These are phyloP conservation scores for Phalanger gymnotis DNA, from an alignment of 2,797 vertebrate genomes.

Conservation along the genomic window DNA sequence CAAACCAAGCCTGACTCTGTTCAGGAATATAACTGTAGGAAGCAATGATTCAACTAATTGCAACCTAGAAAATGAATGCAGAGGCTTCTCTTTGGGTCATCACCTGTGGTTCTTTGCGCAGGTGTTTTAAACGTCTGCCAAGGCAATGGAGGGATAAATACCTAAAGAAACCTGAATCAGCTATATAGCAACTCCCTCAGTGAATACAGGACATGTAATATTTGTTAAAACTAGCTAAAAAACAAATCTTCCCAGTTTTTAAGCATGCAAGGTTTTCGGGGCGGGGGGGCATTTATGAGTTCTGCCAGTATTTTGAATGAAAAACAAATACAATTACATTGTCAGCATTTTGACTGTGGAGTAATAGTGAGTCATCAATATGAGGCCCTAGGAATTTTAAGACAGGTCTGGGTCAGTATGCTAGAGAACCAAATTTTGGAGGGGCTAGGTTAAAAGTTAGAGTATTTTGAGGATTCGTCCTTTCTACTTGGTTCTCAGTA, in stretches of 20 bases:
- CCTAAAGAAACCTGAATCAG: slow-evolving; percentile 19
- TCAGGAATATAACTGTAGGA: slow-evolving; percentile 52
- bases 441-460: background rate
- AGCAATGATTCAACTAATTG: slow-evolving; percentile 52
- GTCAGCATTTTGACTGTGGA: background rate
- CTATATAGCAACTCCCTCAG: background rate
- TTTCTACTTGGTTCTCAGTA: background rate
- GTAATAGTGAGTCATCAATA: background rate
- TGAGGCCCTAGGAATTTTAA: background rate
- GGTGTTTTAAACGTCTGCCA: slow-evolving; percentile 30
- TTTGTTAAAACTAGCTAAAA: background rate
- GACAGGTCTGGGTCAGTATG: background rate
- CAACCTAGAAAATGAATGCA: slow-evolving; percentile 57
- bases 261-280: background rate
- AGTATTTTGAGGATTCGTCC: background rate
- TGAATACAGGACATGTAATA: slow-evolving; percentile 14
- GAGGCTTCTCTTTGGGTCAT: slow-evolving; percentile 20
- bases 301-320: slow-evolving; percentile 18
- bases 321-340: background rate
- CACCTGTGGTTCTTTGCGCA: background rate
- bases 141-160: background rate
- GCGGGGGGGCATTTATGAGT: background rate
- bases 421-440: background rate
- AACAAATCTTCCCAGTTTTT: slow-evolving; percentile 1
- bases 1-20: slow-evolving; percentile 38